Evolutionary conservation across 1,140 invertebrate species (phyloP).

Genomic region (Euschistus heros): DNA sequence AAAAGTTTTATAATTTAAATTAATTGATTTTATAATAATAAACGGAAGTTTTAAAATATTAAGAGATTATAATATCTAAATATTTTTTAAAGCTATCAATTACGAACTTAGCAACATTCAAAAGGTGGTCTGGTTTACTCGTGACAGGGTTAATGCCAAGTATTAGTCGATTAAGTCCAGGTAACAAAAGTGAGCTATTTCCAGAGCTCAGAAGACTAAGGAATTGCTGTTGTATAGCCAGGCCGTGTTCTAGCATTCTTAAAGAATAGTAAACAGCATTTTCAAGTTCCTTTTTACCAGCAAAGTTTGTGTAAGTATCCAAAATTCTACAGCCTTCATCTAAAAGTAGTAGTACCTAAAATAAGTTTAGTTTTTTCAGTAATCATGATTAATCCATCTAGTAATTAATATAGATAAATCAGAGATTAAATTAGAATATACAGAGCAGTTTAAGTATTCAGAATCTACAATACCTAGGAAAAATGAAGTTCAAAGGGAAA

Average conservation of each 20-base stretch:
- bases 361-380: no score
- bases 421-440: no score
- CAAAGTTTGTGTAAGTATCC: conserved; percentile 54
- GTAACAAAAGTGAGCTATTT: conserved; percentile 50
- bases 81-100: neutral
- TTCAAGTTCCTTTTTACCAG: conserved; percentile 58
- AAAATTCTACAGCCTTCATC: conserved; percentile 64
- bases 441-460: no score
- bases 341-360: conserved; percentile 58
- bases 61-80: no score
- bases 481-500: no score
- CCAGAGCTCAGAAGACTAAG: conserved; percentile 42
- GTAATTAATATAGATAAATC: no score
- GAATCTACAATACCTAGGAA: no score
- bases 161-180: conserved; percentile 66
- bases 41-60: neutral
- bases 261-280: conserved; percentile 53
- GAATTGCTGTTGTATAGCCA: conserved; percentile 55
- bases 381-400: no score
- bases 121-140: conserved; percentile 63
- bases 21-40: neutral
- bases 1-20: neutral
- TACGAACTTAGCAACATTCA: conserved; percentile 58
- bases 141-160: conserved; percentile 68
- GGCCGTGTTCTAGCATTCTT: conserved; percentile 50